Evolutionary conservation across 2,888 invertebrate genomes (phyloP).

Genomic region (Caenorhabditis doughertyi): DNA sequence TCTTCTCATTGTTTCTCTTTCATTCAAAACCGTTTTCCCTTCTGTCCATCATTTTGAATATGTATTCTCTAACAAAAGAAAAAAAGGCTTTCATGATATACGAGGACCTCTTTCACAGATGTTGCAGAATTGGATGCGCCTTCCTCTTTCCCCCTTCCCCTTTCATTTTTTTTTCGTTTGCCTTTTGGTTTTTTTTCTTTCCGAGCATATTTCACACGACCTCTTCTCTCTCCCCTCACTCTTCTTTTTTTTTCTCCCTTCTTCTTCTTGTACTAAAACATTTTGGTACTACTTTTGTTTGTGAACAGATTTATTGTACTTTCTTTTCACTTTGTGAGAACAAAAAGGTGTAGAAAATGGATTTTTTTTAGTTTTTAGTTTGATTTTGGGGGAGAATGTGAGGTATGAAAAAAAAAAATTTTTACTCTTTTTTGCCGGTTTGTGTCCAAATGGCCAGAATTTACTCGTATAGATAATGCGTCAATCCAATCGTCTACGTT

Average conservation of each 20-base stretch:
- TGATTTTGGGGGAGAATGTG: too few relatives aligned
- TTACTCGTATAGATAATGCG: too few relatives aligned
- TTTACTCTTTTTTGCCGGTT: too few relatives aligned
- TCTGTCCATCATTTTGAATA: not conserved
- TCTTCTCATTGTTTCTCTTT: not conserved
- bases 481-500: too few relatives aligned
- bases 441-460: too few relatives aligned
- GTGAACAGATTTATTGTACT: constrained; percentile 12
- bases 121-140: constrained; percentile 24
- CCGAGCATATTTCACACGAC: constrained; percentile 26
- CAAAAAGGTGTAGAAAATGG: not conserved
- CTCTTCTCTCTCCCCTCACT: not conserved
- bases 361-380: constrained; percentile 14
- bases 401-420: too few relatives aligned
- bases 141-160: not conserved
- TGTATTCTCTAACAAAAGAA: not conserved
- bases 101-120: constrained; percentile 1
- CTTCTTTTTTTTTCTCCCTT: constrained; percentile 10
- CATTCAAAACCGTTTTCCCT: not conserved
- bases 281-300: constrained; percentile 13
- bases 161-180: constrained; percentile 21
- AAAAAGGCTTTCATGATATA: not conserved
- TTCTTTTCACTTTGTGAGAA: not conserved
- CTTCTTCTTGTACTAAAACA: constrained; percentile 5
- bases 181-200: constrained; percentile 23